A percentile compares a stretch with the other conserved stretches of the same genome.
phyloP scores from a whole-genome alignment of 1,140 invertebrate genomes.

The Drosophila tsacasi region DNA sequence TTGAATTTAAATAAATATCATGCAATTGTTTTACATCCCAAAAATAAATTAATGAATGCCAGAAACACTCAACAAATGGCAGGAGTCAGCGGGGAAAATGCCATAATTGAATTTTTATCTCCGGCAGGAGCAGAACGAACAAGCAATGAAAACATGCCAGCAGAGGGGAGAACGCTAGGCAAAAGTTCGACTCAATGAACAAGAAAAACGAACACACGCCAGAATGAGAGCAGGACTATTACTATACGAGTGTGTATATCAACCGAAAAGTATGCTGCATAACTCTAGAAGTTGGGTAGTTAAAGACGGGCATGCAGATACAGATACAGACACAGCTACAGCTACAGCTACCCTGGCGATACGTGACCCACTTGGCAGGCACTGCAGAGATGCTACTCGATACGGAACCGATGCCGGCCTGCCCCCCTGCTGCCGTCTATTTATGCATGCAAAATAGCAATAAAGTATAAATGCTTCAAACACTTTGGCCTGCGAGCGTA shows the following conservation, averaged over 20 bases:
- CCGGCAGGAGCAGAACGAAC: constrained; percentile 44
- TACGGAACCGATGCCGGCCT: constrained; percentile 41
- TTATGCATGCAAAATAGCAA: constrained; percentile 80
- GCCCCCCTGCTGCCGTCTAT: constrained; percentile 18
- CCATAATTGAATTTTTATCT: constrained; percentile 78
- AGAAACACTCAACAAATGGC: constrained; percentile 18
- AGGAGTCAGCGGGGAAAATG: constrained; percentile 35
- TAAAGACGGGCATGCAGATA: constrained; percentile 42
- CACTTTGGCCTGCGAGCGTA: constrained; percentile 35
- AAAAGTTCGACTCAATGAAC: constrained; percentile 68
- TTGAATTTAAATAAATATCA: constrained; percentile 35
- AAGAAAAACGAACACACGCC: constrained; percentile 65
- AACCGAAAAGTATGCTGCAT: constrained; percentile 70
- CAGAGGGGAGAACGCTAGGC: constrained; percentile 45
- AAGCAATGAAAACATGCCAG: constrained; percentile 35
- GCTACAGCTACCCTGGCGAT: constrained; percentile 22
- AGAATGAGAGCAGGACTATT: background rate
- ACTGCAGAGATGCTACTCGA: constrained; percentile 41
- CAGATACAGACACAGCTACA: constrained; percentile 5
- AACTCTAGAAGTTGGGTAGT: constrained; percentile 41
- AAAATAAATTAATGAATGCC: constrained; percentile 25
- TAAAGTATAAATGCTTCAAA: constrained; percentile 71
- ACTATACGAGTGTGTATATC: constrained; percentile 13
- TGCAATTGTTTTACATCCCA: constrained; percentile 6
- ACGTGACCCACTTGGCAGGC: constrained; percentile 77